These are phyloP conservation scores for Lophotriccus pileatus DNA, from an alignment of 2,797 vertebrate genomes.

Conservation along the genomic window DNA sequence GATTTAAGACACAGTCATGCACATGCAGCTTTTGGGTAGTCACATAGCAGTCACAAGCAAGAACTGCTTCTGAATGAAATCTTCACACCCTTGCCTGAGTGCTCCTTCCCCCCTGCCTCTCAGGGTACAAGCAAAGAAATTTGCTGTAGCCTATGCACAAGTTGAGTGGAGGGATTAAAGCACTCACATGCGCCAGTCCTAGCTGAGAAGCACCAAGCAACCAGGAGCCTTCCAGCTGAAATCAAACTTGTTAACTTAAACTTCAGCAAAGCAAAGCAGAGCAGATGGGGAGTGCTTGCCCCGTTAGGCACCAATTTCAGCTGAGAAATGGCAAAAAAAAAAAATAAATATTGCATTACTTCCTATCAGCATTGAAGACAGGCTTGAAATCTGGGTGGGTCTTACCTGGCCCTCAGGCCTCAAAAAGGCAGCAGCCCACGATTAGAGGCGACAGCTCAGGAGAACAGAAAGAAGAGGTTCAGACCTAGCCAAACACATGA, in stretches of 20 bases:
- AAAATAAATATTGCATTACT: slow-evolving; percentile 35
- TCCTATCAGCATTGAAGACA: slow-evolving; percentile 1
- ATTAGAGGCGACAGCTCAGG: background rate
- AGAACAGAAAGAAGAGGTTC: background rate
- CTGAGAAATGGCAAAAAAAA: slow-evolving; percentile 37
- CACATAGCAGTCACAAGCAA: background rate
- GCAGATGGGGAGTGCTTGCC: slow-evolving; percentile 22
- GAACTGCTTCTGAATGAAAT: background rate
- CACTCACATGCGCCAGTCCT: slow-evolving; percentile 47
- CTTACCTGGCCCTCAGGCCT: background rate
- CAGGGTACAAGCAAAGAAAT: background rate
- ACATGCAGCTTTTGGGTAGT: slow-evolving; percentile 30
- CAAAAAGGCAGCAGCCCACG: background rate
- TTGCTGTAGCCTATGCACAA: background rate
- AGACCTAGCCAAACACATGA: background rate
- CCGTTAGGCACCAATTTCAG: slow-evolving; percentile 30
- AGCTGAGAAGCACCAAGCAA: slow-evolving; percentile 49
- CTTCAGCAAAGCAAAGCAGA: slow-evolving; percentile 60
- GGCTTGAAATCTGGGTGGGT: slow-evolving; percentile 3
- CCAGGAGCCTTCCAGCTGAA: slow-evolving; percentile 60
- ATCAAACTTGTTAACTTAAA: slow-evolving; percentile 55
- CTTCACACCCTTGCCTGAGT: background rate
- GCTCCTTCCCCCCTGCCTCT: background rate
- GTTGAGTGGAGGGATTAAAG: slow-evolving; percentile 3
- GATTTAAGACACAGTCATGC: slow-evolving; percentile 9